These are phyloP conservation scores for Irena cyanogastra DNA, from an alignment of 2,113 vertebrate species.

Conservation along the genomic window DNA sequence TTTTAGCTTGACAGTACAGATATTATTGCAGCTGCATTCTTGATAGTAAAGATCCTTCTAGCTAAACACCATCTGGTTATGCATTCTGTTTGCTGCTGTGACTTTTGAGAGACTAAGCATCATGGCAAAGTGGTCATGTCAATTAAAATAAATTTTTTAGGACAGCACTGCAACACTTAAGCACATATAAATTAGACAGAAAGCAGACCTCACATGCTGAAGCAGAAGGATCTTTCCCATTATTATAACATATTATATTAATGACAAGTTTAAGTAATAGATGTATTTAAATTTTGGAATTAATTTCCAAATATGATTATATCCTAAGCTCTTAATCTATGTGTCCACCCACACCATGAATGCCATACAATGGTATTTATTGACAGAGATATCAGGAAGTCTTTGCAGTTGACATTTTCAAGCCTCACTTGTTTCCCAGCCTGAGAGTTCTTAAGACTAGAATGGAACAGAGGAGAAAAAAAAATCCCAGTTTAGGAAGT, in stretches of 20 bases:
- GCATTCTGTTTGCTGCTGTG: slow-evolving; percentile 52
- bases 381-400: neutral
- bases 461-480: neutral
- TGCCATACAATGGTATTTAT: neutral
- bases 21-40: neutral
- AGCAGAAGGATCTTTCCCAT: neutral
- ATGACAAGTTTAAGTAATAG: slow-evolving; percentile 30
- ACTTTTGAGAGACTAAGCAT: slow-evolving; percentile 48
- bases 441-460: neutral
- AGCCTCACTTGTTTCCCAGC: neutral
- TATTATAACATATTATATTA: neutral
- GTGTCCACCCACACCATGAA: neutral
- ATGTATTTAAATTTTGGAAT: neutral
- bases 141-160: slow-evolving; percentile 29
- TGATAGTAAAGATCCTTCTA: slow-evolving; percentile 43
- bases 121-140: slow-evolving; percentile 1
- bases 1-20: slow-evolving; percentile 59
- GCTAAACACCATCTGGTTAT: slow-evolving; percentile 55
- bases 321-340: neutral
- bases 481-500: neutral
- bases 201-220: neutral
- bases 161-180: neutral
- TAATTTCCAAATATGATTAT: neutral
- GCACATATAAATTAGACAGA: neutral
- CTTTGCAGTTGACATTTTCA: neutral